These are phyloP conservation scores for Dinomys branickii DNA, from an alignment of 2,113 vertebrate species.

Conservation along the genomic window DNA sequence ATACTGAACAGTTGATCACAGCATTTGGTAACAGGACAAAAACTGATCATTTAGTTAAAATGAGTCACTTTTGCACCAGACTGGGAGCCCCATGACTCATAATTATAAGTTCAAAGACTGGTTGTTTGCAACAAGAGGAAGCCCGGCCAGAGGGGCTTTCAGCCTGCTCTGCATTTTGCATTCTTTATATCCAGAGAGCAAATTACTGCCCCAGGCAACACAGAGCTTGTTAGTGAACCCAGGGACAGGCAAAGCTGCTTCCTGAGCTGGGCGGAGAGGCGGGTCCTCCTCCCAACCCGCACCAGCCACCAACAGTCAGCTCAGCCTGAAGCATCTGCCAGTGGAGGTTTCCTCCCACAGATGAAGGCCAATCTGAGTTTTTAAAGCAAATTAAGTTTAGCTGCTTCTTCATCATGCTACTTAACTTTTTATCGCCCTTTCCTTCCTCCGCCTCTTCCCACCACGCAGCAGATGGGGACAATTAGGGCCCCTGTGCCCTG, in stretches of 20 bases:
- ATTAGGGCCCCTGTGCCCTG: neutral
- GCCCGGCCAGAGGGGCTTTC: slow-evolving; percentile 41
- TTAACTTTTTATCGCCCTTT: neutral
- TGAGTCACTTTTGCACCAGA: slow-evolving; percentile 65
- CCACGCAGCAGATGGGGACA: neutral
- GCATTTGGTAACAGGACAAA: slow-evolving; percentile 74
- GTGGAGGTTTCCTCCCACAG: neutral
- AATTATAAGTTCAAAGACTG: slow-evolving; percentile 79
- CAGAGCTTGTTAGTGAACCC: slow-evolving; percentile 32
- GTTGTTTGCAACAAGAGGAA: slow-evolving; percentile 69
- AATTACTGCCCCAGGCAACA: slow-evolving; percentile 49
- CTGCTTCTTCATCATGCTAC: neutral
- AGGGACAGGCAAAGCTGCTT: slow-evolving; percentile 32
- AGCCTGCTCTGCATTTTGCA: neutral
- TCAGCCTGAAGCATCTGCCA: neutral
- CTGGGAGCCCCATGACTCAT: slow-evolving; percentile 71
- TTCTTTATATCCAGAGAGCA: slow-evolving; percentile 57
- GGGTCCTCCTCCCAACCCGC: neutral
- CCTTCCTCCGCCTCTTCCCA: neutral
- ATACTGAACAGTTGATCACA: slow-evolving; percentile 64
- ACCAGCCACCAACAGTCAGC: slow-evolving; percentile 10
- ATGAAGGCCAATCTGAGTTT: neutral
- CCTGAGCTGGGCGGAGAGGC: neutral
- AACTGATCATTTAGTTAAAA: slow-evolving; percentile 78
- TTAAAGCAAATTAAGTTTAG: neutral